These are phyloP conservation scores for Tonatia bakeri DNA, from an alignment of 2,113 vertebrate genomes.

Conservation along the genomic window DNA sequence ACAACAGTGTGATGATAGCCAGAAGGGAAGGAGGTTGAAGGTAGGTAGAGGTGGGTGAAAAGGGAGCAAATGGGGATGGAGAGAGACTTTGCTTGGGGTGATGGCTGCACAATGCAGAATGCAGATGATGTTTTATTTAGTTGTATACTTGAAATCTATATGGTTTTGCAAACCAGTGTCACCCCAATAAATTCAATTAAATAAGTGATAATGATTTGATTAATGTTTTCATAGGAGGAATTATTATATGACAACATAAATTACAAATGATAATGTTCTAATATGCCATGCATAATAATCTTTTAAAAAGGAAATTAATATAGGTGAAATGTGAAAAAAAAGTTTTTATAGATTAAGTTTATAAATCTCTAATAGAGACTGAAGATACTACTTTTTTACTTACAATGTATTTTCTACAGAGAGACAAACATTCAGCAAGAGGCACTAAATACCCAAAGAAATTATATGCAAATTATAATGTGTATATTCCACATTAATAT, in stretches of 20 bases:
- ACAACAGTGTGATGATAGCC: no score
- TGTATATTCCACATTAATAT: not conserved
- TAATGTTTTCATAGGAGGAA: constrained; percentile 38
- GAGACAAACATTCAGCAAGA: not conserved
- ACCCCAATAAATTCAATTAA: constrained; percentile 6
- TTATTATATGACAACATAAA: constrained; percentile 33
- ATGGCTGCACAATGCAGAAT: no score
- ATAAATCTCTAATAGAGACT: not conserved
- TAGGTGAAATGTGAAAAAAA: not conserved
- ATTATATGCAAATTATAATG: not conserved
- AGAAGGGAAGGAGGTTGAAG: no score
- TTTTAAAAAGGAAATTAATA: not conserved
- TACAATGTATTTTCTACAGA: not conserved
- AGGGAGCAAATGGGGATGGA: no score
- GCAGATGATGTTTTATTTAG: no score
- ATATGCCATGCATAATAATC: not conserved
- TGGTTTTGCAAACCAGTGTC: no score
- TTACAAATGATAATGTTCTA: constrained; percentile 52
- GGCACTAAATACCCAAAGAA: not conserved
- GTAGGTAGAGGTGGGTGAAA: no score
- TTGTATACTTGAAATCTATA: no score
- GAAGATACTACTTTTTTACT: not conserved
- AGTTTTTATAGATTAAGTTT: not conserved
- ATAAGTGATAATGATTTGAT: constrained; percentile 65
- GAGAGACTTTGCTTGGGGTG: no score